These are phyloP conservation scores for Cephonodes hylas DNA, from an alignment of 2,888 invertebrate species.

Conservation along the genomic window DNA sequence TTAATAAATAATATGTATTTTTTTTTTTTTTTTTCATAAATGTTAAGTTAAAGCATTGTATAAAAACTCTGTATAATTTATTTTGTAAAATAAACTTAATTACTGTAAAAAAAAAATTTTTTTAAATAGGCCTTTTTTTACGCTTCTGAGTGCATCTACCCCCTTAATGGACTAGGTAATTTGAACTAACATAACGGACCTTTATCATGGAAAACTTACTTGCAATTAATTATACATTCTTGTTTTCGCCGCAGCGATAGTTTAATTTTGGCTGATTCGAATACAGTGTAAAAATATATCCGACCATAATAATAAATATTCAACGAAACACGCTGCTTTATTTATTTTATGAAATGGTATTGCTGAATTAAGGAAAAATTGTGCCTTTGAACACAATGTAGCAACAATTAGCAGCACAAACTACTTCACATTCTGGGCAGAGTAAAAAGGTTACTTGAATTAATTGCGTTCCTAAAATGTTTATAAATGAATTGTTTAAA, in stretches of 20 bases:
- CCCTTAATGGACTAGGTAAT: conserved; percentile 49
- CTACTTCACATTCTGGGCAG: not conserved
- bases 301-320: not conserved
- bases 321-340: not conserved
- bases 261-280: conserved; percentile 3
- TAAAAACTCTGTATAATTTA: no score
- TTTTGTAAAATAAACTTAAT: no score
- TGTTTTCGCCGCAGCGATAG: conserved; percentile 23
- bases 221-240: conserved; percentile 38
- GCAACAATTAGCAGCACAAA: not conserved
- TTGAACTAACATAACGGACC: conserved; percentile 36
- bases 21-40: no score
- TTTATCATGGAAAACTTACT: conserved; percentile 42
- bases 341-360: not conserved
- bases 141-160: no score
- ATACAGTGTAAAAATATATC: no score
- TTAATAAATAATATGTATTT: no score
- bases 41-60: no score
- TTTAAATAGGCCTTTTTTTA: no score
- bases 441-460: not conserved
- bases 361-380: no score
- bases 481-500: not conserved
- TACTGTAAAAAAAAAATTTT: no score
- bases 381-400: not conserved
- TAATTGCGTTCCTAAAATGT: not conserved